phyloP scores from a whole-genome alignment of 2,888 invertebrate species.

The Unio pictorum region DNA sequence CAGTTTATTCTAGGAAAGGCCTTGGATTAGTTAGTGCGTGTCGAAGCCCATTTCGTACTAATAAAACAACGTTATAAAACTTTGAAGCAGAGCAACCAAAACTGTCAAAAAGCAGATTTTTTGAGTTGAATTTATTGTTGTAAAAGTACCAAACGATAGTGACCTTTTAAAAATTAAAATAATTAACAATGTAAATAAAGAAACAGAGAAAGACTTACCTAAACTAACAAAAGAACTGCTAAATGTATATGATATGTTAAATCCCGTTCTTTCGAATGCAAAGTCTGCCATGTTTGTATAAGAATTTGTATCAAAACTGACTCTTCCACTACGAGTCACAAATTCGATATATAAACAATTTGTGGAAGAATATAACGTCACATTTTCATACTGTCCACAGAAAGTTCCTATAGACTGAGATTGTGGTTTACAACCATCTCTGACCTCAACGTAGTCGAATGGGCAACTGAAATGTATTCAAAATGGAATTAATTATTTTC shows the following conservation, averaged over 20 bases:
- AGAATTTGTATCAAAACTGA: conserved; percentile 56
- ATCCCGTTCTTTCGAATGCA: conserved; percentile 90
- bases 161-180: too few species aligned
- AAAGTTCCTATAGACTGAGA: conserved; percentile 95
- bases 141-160: too few species aligned
- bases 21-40: too few species aligned
- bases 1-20: too few species aligned
- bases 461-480: conserved; percentile 85
- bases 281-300: conserved; percentile 58
- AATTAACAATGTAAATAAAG: too few species aligned
- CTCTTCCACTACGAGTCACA: conserved; percentile 88
- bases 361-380: conserved; percentile 93
- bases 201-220: conserved; percentile 77
- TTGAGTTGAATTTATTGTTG: too few species aligned
- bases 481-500: neutral
- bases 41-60: too few species aligned
- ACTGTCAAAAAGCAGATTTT: too few species aligned
- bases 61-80: too few species aligned
- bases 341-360: conserved; percentile 92
- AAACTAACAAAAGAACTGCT: conserved; percentile 98
- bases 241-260: conserved; percentile 98
- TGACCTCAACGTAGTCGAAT: conserved; percentile 97
- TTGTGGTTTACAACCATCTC: conserved; percentile 89
- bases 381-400: conserved; percentile 96
- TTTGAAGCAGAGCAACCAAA: too few species aligned